A percentile compares a stretch with the other conserved stretches of the same genome.
phyloP scores from a whole-genome alignment of 2,888 invertebrate genomes.

The Agrenia bidenticulata region DNA sequence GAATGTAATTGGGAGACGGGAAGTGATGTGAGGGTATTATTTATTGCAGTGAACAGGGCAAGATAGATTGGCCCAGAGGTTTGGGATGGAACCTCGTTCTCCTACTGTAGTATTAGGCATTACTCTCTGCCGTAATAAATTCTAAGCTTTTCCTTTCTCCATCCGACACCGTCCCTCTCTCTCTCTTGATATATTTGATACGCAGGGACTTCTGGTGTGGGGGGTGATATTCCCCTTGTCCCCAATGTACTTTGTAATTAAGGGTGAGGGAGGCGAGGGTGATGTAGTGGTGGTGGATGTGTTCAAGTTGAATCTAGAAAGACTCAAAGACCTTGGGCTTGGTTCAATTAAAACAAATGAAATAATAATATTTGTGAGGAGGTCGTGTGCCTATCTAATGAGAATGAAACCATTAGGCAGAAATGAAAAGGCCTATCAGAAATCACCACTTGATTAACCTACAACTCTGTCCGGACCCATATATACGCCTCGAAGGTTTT shows the following conservation, averaged over 20 bases:
- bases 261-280: not conserved
- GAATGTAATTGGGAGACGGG: constrained; percentile 13
- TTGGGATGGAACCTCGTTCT: constrained; percentile 8
- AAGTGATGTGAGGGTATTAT: constrained; percentile 21
- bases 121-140: constrained; percentile 22
- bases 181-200: no score
- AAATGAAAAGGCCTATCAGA: no score
- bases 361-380: constrained; percentile 24
- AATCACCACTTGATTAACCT: no score
- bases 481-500: no score
- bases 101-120: no score
- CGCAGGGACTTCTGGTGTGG: no score
- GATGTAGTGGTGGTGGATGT: no score
- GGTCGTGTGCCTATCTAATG: no score
- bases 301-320: no score
- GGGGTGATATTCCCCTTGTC: constrained; percentile 12
- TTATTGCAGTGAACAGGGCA: constrained; percentile 4
- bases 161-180: not conserved
- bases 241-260: constrained; percentile 13
- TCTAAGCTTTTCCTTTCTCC: constrained; percentile 21
- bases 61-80: constrained; percentile 19
- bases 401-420: no score
- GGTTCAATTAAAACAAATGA: constrained; percentile 23
- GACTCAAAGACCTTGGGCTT: not conserved
- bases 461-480: no score